phyloP scores from a whole-genome alignment of 2,888 invertebrate species.

The Apomyelois bistriatella region DNA sequence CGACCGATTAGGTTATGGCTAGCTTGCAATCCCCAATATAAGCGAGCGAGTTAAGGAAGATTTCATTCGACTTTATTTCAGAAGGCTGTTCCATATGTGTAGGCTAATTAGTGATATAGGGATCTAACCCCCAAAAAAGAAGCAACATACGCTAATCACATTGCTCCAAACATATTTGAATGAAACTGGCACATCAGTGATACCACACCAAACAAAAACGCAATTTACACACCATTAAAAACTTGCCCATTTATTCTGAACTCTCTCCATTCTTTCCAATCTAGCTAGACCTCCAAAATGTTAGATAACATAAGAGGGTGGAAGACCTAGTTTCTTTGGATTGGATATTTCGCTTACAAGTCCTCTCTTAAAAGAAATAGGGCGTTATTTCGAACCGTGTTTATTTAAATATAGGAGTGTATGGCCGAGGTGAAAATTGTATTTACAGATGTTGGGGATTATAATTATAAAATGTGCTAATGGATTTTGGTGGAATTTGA shows the following conservation, averaged over 20 bases:
- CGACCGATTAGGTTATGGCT: too few species aligned
- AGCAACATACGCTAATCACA: background rate
- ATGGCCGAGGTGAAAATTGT: slow-evolving; percentile 4
- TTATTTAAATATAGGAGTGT: slow-evolving; percentile 34
- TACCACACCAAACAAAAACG: slow-evolving; percentile 59
- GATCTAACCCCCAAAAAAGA: background rate
- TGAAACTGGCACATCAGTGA: slow-evolving; percentile 45
- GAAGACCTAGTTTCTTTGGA: slow-evolving; percentile 30
- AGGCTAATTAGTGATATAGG: background rate
- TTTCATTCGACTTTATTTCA: too few species aligned
- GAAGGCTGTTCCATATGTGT: too few species aligned
- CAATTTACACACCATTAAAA: slow-evolving; percentile 68
- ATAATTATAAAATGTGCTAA: slow-evolving; percentile 2
- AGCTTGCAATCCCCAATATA: too few species aligned
- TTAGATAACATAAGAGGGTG: slow-evolving; percentile 12
- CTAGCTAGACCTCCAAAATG: slow-evolving; percentile 23
- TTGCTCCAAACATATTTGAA: slow-evolving; percentile 40
- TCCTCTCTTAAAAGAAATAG: slow-evolving; percentile 51
- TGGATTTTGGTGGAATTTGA: background rate
- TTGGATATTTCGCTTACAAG: slow-evolving; percentile 41
- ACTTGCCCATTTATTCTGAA: slow-evolving; percentile 55
- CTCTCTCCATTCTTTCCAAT: slow-evolving; percentile 30
- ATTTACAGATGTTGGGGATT: background rate
- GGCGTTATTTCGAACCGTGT: slow-evolving; percentile 39
- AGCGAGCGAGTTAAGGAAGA: too few species aligned